Evolutionary conservation across 2,888 invertebrate species (phyloP), one percentile per base, ranked within the genome.

Genomic region (Megalurothrips usitatus): DNA sequence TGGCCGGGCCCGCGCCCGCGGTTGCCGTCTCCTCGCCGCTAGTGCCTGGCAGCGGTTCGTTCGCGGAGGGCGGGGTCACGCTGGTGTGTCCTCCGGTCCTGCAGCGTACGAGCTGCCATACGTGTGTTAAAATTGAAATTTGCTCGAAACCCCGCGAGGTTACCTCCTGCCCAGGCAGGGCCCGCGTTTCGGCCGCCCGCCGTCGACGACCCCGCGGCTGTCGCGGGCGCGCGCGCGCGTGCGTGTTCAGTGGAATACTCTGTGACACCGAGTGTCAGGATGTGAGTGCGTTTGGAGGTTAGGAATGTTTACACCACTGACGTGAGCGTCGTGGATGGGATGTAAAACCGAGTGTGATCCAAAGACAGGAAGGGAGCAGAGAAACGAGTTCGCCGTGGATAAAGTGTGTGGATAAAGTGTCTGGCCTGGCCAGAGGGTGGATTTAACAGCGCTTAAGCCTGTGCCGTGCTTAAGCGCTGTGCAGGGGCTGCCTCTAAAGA

Each of bases 261-360:
- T 43, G 34, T 43, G 34, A 43, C 34, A 43, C 34, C 34, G 34
- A 43, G 23, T 23, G 68, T n/a, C n/a, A 23, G n/a, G 23, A 68
- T 68, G 68, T 68, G 68, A 68, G 11, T 10, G 17, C 23, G 23
- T 68, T 68, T 68, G 19, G 68, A 68, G 68, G 68, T 68, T 68
- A 68, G 68, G 68, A 68, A 23, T 68, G 68, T 68, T 68, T 68
- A 68, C 68, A 4, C n/a, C 68, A 43, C 6, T n/a, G 68, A 68
- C 68, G 11, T 23, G 68, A 68, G 11, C 23, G 23, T 68, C 23
- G 68, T 23, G 23, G 19, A 11, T 23, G 8, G 17, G 58, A 17
- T 0, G 0, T 58, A 58, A 58, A 4, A 43, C 34, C 34, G 1
- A 2, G 8, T 23, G 68, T 23, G 68, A 6, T 68, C 11, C 9